A percentile compares a stretch with the other conserved stretches of the same genome.
Evolutionary conservation across 2,888 invertebrate species (phyloP).

Genomic region (Corythucha ciliata): DNA sequence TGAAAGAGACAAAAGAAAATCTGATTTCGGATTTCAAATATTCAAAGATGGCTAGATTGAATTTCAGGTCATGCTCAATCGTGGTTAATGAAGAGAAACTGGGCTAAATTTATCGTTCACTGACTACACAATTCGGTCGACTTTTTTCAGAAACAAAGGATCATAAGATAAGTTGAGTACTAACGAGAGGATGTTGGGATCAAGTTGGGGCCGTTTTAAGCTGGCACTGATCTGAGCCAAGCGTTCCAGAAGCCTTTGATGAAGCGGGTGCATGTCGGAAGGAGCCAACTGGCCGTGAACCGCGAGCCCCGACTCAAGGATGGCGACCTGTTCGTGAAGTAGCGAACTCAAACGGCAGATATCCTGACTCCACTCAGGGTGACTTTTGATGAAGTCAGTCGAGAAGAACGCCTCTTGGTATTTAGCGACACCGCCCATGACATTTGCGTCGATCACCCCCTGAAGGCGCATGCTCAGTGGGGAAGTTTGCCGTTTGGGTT

Average conservation of each 20-base stretch:
- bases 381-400: conserved; percentile 58
- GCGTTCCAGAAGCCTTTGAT: conserved; percentile 77
- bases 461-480: conserved; percentile 86
- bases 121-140: not conserved
- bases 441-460: conserved; percentile 92
- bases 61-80: not conserved
- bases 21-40: not conserved
- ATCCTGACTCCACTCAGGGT: conserved; percentile 50
- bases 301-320: conserved; percentile 70
- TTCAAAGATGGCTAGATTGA: no score
- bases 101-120: not conserved
- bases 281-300: conserved; percentile 81
- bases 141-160: not conserved
- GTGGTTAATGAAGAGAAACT: not conserved
- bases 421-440: conserved; percentile 89
- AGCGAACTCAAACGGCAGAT: conserved; percentile 55
- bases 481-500: conserved; percentile 74
- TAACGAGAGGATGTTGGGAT: conserved; percentile 45
- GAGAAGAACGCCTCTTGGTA: conserved; percentile 92
- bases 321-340: conserved; percentile 53
- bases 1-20: not conserved
- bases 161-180: not conserved
- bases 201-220: conserved; percentile 41
- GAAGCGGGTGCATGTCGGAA: conserved; percentile 79
- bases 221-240: conserved; percentile 76